Base-by-base conservation (phyloP, 2,797 vertebrate species). In the Sparus aurata region DNA sequence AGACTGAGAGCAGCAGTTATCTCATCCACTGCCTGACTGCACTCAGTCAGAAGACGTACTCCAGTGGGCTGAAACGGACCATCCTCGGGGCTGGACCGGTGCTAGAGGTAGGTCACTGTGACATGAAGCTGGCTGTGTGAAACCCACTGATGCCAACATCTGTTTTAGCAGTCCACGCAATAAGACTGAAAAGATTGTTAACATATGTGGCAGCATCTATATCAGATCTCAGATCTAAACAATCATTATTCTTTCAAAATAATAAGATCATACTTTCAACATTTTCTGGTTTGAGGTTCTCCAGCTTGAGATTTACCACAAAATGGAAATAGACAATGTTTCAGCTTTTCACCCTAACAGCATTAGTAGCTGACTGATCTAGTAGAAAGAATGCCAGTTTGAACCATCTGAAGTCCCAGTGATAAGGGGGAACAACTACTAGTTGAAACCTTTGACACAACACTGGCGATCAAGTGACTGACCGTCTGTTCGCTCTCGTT, bases 1-100 rank as follows among this genome's bases (percentile, higher is more conserved):
- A 99, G 86, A 98, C 98, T 0, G 97, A 99, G 72, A 99, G 97
- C 94, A 97, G 97, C 93, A 98, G 97, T 90, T 99, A 97, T 87
- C 93, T 99, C 69, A 96, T 99, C 91, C 97, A 99, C 93, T 99
- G 97, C 90, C 95, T 99, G 85, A 99, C 98, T 0, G 96, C 97
- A 0, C 95, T 99, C 82, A 99, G 98, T 91, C 96, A 97, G 93
- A 98, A 97, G 88, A 97, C 96, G 15, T 97, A 96, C 52, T 96
- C 96, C 38, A 95, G 95, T 0, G 96, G 97, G 0, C 95, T 98
- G 46, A 97, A 98, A 86, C 94, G 98, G 66, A 98, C 96, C 86
- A 97, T 99, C 86, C 94, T 99, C 54, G 98, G 98, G 15, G 96
- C 98, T 0, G 97, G 97, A 55, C 98, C 97, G 0, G 98, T 99